Evolutionary conservation across 2,888 invertebrate genomes (phyloP), one percentile per base, ranked within the genome.

Genomic region (Hirtodrosophila trivittata): DNA sequence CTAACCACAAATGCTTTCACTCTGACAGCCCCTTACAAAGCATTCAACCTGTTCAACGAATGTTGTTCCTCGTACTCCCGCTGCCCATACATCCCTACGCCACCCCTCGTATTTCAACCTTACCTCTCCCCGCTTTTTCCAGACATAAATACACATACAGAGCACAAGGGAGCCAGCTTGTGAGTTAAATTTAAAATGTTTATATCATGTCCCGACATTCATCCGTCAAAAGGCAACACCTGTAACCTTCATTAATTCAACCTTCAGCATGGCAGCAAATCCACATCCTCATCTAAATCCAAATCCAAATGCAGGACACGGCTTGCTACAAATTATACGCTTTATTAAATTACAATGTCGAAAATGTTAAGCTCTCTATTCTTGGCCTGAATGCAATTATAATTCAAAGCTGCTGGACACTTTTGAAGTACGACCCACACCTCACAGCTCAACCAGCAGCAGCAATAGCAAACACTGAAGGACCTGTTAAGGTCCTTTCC

Each of bases 141-240:
- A n/a, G n/a, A n/a, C n/a, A n/a, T n/a, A n/a, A n/a, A n/a, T n/a
- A n/a, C n/a, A n/a, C n/a, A n/a, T n/a, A n/a, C n/a, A n/a, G n/a
- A n/a, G n/a, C n/a, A n/a, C n/a, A n/a, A 30, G 9, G 14, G 7
- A 3, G 14, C 16, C 18, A 21, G 18, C 18, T 21, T 21, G 18
- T 2, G 18, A 21, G 59, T 32, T 52, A 47, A 52, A 59, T 65
- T 77, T 69, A 28, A 83, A 83, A 81, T 74, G 71, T 77, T 74
- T 52, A 59, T 64, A 71, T 72, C 77, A 78, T 72, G 75, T 67
- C 70, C 70, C 69, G 50, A 75, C 72, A 84, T 77, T 70, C 87
- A 77, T 86, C 77, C 83, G 77, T 87, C 84, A 87, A 63, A 74
- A 55, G 62, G 60, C 76, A 87, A 71, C 82, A 86, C 62, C 75